phyloP scores from a whole-genome alignment of 1,140 invertebrate genomes.

The Proctacanthus coquilletti region DNA sequence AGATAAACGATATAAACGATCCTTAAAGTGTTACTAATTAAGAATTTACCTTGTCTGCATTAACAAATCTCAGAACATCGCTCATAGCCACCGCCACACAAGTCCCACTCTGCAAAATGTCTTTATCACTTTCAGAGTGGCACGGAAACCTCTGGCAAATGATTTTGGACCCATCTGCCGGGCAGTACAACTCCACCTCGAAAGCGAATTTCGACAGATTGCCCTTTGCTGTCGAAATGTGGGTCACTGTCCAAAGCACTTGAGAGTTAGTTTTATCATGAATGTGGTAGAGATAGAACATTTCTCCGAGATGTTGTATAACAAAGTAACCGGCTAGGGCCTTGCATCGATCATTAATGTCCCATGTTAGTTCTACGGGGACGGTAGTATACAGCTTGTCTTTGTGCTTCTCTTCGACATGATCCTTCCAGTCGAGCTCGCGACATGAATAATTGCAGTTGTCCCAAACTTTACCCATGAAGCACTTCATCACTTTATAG shows the following conservation, averaged over 20 bases:
- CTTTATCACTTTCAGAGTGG: conserved; percentile 25
- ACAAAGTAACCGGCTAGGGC: conserved; percentile 25
- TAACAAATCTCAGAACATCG: conserved; percentile 20
- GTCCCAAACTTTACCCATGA: conserved; percentile 28
- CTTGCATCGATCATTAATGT: conserved; percentile 16
- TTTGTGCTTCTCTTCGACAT: conserved; percentile 17
- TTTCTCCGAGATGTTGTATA: conserved; percentile 21
- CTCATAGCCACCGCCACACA: conserved; percentile 17
- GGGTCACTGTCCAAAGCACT: conserved; percentile 26
- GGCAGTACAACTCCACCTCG: conserved; percentile 20
- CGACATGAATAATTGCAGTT: conserved; percentile 24
- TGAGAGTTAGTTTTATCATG: conserved; percentile 15
- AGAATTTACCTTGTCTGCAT: conserved; percentile 18
- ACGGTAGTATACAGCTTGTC: conserved; percentile 16
- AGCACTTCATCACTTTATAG: conserved; percentile 27
- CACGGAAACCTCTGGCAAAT: conserved; percentile 25
- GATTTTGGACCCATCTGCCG: conserved; percentile 20
- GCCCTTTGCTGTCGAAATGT: conserved; percentile 21
- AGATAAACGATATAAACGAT: too few species aligned
- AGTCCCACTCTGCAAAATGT: conserved; percentile 23
- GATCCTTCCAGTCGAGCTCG: conserved; percentile 26
- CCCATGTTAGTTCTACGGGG: conserved; percentile 18
- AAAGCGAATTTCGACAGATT: conserved; percentile 25
- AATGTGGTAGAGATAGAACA: conserved; percentile 29
- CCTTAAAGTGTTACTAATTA: background rate